Percentiles rank a stretch among this genome's conserved stretches.
Conservation (phyloP, 2,113 vertebrate genomes). For the Bubalus kerabau region DNA sequence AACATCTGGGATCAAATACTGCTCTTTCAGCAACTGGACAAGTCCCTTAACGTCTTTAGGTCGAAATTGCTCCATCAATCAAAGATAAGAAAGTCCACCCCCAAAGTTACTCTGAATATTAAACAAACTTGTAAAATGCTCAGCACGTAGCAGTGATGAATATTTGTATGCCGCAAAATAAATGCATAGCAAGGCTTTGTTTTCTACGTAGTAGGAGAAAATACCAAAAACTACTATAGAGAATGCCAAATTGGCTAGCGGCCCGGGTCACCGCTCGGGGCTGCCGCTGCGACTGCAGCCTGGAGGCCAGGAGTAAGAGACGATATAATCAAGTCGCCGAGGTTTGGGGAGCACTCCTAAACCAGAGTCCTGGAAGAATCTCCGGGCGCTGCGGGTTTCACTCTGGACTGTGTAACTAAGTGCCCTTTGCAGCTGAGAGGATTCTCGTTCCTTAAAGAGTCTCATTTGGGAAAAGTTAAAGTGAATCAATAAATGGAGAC, state of each 20-base stretch:
- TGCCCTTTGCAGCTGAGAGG: neutral
- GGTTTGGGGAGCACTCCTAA: neutral
- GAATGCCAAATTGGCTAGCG: neutral
- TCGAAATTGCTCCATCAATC: neutral
- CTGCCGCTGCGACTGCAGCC: neutral
- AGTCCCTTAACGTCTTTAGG: neutral
- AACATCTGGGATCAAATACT: neutral
- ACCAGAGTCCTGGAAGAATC: neutral
- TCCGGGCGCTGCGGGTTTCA: neutral
- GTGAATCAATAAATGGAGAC: neutral
- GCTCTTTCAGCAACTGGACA: neutral
- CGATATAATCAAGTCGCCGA: neutral
- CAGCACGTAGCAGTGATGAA: neutral
- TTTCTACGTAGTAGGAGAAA: neutral
- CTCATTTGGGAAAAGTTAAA: neutral
- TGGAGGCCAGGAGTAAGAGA: neutral
- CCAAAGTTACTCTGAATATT: neutral
- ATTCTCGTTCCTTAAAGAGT: neutral
- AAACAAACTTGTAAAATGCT: neutral
- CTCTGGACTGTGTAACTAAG: accelerated
- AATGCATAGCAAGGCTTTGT: neutral
- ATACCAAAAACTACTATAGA: neutral
- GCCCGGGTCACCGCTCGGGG: accelerated
- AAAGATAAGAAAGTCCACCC: neutral
- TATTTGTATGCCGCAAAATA: neutral